These are phyloP conservation scores for Darevskia nairensis DNA, from an alignment of 2,797 vertebrate genomes.

Conservation along the genomic window DNA sequence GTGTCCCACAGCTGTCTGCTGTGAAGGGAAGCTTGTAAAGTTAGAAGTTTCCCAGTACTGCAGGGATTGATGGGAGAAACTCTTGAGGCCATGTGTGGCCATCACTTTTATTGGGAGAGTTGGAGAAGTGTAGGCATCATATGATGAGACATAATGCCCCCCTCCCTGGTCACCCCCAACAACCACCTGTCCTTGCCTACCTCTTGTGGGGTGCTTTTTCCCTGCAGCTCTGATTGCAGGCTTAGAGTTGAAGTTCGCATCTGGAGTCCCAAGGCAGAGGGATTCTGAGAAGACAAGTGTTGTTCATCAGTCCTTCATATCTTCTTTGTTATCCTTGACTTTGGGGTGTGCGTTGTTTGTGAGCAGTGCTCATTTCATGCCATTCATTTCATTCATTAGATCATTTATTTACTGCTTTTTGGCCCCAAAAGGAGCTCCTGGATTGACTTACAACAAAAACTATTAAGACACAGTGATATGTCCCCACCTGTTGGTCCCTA, in stretches of 20 bases:
- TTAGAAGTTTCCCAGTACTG: not conserved
- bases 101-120: not conserved
- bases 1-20: not conserved
- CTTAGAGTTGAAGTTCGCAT: not conserved
- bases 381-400: not conserved
- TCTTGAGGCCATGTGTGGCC: too few relatives aligned
- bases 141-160: not conserved
- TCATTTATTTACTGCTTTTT: not conserved
- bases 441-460: not conserved
- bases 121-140: not conserved
- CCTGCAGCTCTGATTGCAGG: not conserved
- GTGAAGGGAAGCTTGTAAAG: not conserved
- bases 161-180: not conserved
- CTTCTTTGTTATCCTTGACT: not conserved
- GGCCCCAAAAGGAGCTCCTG: not conserved
- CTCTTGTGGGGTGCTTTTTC: not conserved
- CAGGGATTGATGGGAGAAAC: not conserved
- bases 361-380: not conserved
- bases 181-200: not conserved
- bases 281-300: constrained; percentile 1
- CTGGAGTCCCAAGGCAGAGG: not conserved
- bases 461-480: not conserved
- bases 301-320: constrained; percentile 6
- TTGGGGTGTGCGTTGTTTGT: not conserved
- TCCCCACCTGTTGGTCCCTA: not conserved